These are phyloP conservation scores for Bombus waltoni DNA, from an alignment of 1,140 invertebrate genomes.

Conservation along the genomic window DNA sequence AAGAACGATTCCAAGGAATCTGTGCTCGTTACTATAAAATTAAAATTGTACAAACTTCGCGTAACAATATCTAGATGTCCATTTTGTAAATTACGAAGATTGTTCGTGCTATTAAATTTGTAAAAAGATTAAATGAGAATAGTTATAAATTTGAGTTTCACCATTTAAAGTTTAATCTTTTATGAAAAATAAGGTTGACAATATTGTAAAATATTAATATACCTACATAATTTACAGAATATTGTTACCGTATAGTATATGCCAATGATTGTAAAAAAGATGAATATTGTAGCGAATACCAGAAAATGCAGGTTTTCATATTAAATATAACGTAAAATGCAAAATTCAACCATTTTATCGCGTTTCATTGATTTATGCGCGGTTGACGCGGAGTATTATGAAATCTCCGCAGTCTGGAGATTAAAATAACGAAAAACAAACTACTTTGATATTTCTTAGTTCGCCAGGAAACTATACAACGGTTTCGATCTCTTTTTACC, in stretches of 20 bases:
- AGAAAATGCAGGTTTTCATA: background rate
- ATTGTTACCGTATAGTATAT: too few species aligned
- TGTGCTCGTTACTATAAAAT: background rate
- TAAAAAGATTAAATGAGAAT: background rate
- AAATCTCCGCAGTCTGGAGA: background rate
- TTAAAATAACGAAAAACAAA: slow-evolving; percentile 12
- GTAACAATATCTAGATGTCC: too few species aligned
- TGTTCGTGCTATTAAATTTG: too few species aligned
- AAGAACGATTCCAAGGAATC: background rate
- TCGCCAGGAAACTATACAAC: background rate
- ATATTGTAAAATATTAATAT: background rate
- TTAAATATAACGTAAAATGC: background rate
- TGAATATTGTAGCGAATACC: too few species aligned
- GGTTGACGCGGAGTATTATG: background rate
- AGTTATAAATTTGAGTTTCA: background rate
- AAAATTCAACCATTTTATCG: background rate
- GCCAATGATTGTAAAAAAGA: background rate
- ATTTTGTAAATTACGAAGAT: too few species aligned
- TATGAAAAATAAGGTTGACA: background rate
- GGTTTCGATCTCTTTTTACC: background rate
- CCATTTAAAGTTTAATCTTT: too few species aligned
- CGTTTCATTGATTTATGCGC: background rate
- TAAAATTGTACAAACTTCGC: too few species aligned
- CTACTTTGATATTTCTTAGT: background rate
- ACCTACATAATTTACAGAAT: background rate